These are phyloP conservation scores for Eonycteris spelaea DNA, from an alignment of 2,113 vertebrate species.

Conservation along the genomic window DNA sequence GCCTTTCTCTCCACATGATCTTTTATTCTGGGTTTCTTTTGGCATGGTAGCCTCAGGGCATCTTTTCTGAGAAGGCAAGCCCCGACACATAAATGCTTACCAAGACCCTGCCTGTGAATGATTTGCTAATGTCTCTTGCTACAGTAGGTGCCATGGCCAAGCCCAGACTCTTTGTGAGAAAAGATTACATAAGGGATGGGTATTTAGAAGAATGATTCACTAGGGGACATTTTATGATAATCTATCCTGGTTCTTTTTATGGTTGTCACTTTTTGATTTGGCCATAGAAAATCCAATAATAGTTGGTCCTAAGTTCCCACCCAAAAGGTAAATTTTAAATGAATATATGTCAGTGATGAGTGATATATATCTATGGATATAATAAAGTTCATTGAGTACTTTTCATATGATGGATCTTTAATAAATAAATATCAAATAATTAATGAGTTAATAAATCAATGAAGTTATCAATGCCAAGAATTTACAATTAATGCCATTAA, in stretches of 20 bases:
- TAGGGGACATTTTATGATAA: neutral
- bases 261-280: neutral
- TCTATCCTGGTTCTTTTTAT: neutral
- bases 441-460: neutral
- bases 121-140: neutral
- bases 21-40: constrained; percentile 7
- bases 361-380: neutral
- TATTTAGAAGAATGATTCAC: neutral
- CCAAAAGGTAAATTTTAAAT: neutral
- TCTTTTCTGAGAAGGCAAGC: neutral
- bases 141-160: neutral
- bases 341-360: neutral
- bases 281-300: neutral
- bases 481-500: constrained; percentile 3
- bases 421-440: neutral
- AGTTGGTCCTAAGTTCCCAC: neutral
- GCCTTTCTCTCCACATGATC: neutral
- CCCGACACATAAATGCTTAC: neutral
- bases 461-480: neutral
- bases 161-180: neutral
- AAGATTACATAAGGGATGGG: neutral
- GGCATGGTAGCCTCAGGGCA: neutral
- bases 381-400: neutral
- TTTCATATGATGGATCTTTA: neutral
- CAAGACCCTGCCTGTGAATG: neutral